A percentile compares a stretch with the other conserved stretches of the same genome.
These are phyloP conservation scores for Ptychobarbus kaznakovi DNA, from an alignment of 2,797 vertebrate species.

Conservation along the genomic window DNA sequence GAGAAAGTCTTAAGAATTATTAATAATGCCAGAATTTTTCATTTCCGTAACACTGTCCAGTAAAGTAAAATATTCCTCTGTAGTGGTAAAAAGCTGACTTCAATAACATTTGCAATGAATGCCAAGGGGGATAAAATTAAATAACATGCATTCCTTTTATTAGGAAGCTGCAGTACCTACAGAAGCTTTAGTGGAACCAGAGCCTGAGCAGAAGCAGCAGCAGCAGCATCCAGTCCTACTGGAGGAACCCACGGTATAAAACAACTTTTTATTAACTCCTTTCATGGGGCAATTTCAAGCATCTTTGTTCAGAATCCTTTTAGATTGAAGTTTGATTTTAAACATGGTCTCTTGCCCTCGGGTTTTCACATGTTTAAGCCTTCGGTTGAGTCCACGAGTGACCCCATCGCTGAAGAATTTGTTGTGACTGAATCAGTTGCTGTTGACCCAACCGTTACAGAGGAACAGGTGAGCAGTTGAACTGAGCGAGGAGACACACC, in stretches of 20 bases:
- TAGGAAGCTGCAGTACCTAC: conserved; percentile 21
- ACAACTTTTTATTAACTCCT: conserved; percentile 15
- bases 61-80: not conserved
- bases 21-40: not conserved
- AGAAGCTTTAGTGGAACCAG: conserved; percentile 35
- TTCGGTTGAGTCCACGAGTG: conserved; percentile 25
- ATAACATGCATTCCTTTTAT: conserved; percentile 19
- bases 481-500: not conserved
- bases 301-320: conserved; percentile 33
- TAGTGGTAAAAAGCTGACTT: not conserved
- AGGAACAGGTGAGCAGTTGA: conserved; percentile 60
- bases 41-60: not conserved
- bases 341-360: not conserved
- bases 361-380: conserved; percentile 41
- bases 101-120: conserved; percentile 16
- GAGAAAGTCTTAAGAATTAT: not conserved
- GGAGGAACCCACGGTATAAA: conserved; percentile 23
- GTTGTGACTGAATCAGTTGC: conserved; percentile 66
- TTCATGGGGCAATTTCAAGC: conserved; percentile 12
- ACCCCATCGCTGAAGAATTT: conserved; percentile 65
- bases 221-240: conserved; percentile 3
- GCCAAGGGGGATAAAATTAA: conserved; percentile 14
- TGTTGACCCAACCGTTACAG: conserved; percentile 56
- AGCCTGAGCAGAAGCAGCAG: conserved; percentile 1
- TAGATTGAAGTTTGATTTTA: conserved; percentile 39